A percentile compares a stretch with the other conserved stretches of the same genome.
These are phyloP conservation scores for Apogon hyalosoma DNA, from an alignment of 2,797 vertebrate genomes.

Conservation along the genomic window DNA sequence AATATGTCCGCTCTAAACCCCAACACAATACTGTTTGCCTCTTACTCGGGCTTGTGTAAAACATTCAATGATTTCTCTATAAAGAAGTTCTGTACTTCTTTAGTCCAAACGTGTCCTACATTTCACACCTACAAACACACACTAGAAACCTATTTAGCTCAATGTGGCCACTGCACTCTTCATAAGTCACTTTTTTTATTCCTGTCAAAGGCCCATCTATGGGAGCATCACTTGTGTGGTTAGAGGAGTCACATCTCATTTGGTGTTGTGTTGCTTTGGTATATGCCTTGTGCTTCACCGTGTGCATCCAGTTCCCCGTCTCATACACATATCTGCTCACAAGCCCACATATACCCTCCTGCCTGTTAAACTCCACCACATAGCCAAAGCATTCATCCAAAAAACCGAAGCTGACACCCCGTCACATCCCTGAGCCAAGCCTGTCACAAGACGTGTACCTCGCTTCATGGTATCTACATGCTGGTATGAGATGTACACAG, in stretches of 20 bases:
- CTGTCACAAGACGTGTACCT: slow-evolving; percentile 56
- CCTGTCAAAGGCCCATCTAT: slow-evolving; percentile 15
- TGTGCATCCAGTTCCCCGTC: slow-evolving; percentile 18
- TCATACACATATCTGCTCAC: slow-evolving; percentile 23
- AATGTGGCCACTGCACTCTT: neutral
- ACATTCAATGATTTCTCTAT: too few relatives aligned
- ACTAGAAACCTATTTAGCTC: slow-evolving; percentile 24
- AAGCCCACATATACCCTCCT: slow-evolving; percentile 32
- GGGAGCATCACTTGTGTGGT: slow-evolving; percentile 28
- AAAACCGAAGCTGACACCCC: slow-evolving; percentile 54
- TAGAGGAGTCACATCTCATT: slow-evolving; percentile 48
- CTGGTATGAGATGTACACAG: slow-evolving; percentile 24
- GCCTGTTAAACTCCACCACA: slow-evolving; percentile 35
- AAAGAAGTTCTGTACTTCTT: too few relatives aligned
- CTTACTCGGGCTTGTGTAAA: too few relatives aligned
- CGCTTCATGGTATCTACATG: slow-evolving; percentile 38
- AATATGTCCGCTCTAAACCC: too few relatives aligned
- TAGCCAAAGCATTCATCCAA: slow-evolving; percentile 57
- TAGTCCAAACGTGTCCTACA: too few relatives aligned
- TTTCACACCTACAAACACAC: slow-evolving; percentile 9
- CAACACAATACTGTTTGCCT: too few relatives aligned
- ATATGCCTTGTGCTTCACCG: slow-evolving; percentile 4
- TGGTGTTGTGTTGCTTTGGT: slow-evolving; percentile 15
- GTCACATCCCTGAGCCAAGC: slow-evolving; percentile 60
- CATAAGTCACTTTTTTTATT: slow-evolving; percentile 13